Evolutionary conservation across 2,888 invertebrate genomes (phyloP), one percentile per base, ranked within the genome.

Genomic region (Palloptera scutellata): DNA sequence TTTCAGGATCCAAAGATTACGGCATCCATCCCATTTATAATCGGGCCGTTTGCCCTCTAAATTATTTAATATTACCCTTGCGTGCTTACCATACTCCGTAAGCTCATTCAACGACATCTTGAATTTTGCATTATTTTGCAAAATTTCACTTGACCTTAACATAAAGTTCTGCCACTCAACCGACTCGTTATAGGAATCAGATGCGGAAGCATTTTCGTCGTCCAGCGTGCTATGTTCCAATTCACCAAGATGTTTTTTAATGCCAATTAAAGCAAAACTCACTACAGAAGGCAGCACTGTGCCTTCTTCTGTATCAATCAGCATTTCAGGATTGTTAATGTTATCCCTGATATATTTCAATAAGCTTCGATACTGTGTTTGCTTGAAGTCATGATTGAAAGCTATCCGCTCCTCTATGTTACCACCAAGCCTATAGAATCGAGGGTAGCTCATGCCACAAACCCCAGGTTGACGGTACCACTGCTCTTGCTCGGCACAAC

Each of bases 1-100:
- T 81, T 96, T 96, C 54, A 96, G 87, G 70, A 96, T 95, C 96
- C 96, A 96, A 74, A 95, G 89, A 84, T 96, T 95, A 79, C 90
- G 88, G 72, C 88, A 88, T 0, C 96, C 96, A 85, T 95, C 95
- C 80, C 91, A 89, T 69, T 88, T 87, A 61, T 91, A 81, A 77
- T 89, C 89, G 0, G 91, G 89, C 74, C 89, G 88, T 74, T 87
- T 87, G 64, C 83, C 86, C 67, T 86, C 86, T 30, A 92, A 86
- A 75, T 89, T 87, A 69, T 87, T 86, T 10, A 93, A 79, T 67
- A 91, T 84, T 74, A 86, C 87, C 72, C 87, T 88, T 12, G 90
- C 86, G 57, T 86, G 85, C 1, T 79, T 81, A 0, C 75, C 60
- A 57, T 74, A 76, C n/a, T 77, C 75, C 0, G 61, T 15, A 67